Evolutionary conservation across 1,140 invertebrate genomes (phyloP), one percentile per base, ranked within the genome.

Genomic region (Stegodyphus mimosarum): DNA sequence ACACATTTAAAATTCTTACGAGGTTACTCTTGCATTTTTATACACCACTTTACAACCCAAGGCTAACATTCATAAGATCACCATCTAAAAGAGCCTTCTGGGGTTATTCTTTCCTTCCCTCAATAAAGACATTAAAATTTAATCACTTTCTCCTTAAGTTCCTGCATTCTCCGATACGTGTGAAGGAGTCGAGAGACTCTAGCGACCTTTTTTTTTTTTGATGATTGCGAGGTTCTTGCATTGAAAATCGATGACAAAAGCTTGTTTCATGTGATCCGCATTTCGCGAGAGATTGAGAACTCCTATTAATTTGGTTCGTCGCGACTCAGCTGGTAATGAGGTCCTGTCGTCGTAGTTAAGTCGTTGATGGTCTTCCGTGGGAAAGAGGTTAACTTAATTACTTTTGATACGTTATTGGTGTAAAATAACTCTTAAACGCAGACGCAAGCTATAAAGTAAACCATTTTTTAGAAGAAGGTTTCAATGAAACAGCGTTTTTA

Each of bases 211-310:
- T 79, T 70, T 75, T 70, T 79, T 66, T 79, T 70, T 79, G 70
- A 79, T 70, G 77, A 79, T 48, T 50, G 77, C 5, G 77, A 51
- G 75, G 64, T 66, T 50, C 52, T 77, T 66, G 52, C 78, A 81
- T 81, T 72, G 78, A 81, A 81, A 81, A 81, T 81, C 78, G 53
- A 81, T 81, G 78, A 81, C 78, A 81, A 81, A 81, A 69, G 63
- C 78, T 49, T 52, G 52, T 18, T 52, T 55, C 67, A 33, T 33
- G 33, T 33, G 33, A n/a, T 33, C 53, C 63, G 17, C 15, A 9
- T 10, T 7, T 17, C 9, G 53, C 13, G 69, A 55, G 48, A 15
- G 69, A 63, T 72, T 48, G 53, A 63, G 51, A 51, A 72, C 67
- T 15, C 66, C 69, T 81, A 72, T 81, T 81, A 81, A 81, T 81